A percentile compares a stretch with the other conserved stretches of the same genome.
These are phyloP conservation scores for Anarrhichthys ocellatus DNA, from an alignment of 2,113 vertebrate species.

Conservation along the genomic window DNA sequence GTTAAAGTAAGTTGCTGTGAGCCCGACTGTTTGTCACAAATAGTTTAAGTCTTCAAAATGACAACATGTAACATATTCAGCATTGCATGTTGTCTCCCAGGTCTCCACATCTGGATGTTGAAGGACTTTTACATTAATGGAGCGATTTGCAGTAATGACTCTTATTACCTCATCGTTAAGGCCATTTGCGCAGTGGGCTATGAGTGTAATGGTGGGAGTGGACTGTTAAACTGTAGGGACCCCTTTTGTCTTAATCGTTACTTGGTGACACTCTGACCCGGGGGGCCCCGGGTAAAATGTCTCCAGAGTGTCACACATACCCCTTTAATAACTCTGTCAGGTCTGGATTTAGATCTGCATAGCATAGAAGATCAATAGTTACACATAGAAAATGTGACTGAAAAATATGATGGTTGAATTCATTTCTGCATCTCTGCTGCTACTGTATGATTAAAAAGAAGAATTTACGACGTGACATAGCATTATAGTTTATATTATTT, in stretches of 20 bases:
- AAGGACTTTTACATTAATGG: conserved; percentile 78
- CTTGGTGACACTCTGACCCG: conserved; percentile 74
- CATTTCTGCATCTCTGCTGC: conserved; percentile 3
- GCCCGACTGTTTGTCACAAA: neutral
- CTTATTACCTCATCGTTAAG: conserved; percentile 80
- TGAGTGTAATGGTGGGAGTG: conserved; percentile 77
- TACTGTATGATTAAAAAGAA: neutral
- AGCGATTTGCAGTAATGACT: conserved; percentile 73
- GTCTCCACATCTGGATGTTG: conserved; percentile 54
- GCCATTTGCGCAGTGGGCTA: conserved; percentile 75
- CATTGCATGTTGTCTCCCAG: conserved; percentile 33
- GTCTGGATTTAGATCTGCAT: conserved; percentile 51
- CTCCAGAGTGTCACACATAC: conserved; percentile 63
- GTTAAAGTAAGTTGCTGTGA: no score
- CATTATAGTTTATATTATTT: neutral
- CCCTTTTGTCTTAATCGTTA: conserved; percentile 82
- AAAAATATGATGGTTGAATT: conserved; percentile 33
- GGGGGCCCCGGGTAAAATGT: conserved; percentile 73
- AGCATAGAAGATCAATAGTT: conserved; percentile 62
- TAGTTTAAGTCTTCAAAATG: neutral
- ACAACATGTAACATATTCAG: neutral
- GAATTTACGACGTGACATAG: neutral
- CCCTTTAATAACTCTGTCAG: conserved; percentile 64
- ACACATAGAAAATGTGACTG: conserved; percentile 36
- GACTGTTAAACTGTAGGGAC: conserved; percentile 78